These are phyloP conservation scores for Agriopis marginaria DNA, from an alignment of 2,888 invertebrate species.

Conservation along the genomic window DNA sequence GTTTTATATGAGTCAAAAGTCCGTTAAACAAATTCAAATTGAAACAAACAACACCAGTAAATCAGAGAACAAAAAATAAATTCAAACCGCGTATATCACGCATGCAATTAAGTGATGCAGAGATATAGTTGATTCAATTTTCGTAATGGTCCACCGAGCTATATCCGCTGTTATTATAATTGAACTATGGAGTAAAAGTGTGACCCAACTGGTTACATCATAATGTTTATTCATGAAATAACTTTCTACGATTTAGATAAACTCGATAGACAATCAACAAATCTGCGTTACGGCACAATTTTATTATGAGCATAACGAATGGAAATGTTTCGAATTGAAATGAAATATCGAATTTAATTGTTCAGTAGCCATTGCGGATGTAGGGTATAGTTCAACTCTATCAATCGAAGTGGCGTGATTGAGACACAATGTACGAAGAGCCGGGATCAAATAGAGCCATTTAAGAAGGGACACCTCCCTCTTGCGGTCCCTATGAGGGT, in stretches of 20 bases:
- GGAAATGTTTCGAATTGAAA: slow-evolving; percentile 37
- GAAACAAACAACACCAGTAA: slow-evolving; percentile 25
- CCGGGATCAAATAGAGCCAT: slow-evolving; percentile 52
- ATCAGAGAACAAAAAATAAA: slow-evolving; percentile 22
- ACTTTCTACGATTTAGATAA: slow-evolving; percentile 63
- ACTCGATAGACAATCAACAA: slow-evolving; percentile 45
- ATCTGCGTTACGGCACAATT: slow-evolving; percentile 45
- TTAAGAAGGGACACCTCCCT: slow-evolving; percentile 54
- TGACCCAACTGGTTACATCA: slow-evolving; percentile 64
- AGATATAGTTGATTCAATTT: slow-evolving; percentile 50
- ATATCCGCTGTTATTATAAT: slow-evolving; percentile 63
- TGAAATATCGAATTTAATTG: slow-evolving; percentile 24
- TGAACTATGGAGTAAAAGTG: slow-evolving; percentile 64
- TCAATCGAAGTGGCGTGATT: slow-evolving; percentile 47
- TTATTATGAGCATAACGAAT: slow-evolving; percentile 47
- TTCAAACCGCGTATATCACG: slow-evolving; percentile 12
- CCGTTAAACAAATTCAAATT: slow-evolving; percentile 25
- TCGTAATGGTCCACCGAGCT: slow-evolving; percentile 51
- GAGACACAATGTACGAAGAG: slow-evolving; percentile 54
- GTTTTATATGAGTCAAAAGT: slow-evolving; percentile 26
- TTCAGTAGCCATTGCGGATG: slow-evolving; percentile 24
- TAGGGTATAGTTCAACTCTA: slow-evolving; percentile 35
- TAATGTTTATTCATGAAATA: slow-evolving; percentile 51
- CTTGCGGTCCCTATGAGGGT: slow-evolving; percentile 45
- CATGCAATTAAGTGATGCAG: slow-evolving; percentile 39